Base-by-base conservation (phyloP, 2,888 invertebrate genomes). In the Eristalinus sepulchralis region DNA sequence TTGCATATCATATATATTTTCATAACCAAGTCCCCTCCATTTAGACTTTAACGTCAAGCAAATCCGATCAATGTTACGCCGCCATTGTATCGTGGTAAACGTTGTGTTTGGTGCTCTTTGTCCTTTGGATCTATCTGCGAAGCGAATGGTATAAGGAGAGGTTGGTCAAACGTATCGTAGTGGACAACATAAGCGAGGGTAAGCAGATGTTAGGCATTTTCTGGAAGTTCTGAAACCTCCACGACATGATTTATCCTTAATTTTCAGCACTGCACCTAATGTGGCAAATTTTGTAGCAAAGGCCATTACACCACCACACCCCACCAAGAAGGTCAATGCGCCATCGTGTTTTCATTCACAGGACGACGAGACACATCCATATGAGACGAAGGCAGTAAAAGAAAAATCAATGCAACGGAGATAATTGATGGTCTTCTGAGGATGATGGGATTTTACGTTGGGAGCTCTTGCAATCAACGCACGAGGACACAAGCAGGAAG, bases 391-490 rank as follows among this genome's bases (percentile, higher is more conserved):
- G 6, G 62, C 77, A 24, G 20, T 55, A 27, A 71, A n/a, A n/a
- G 39, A 0, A 76, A 68, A 34, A 59, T 82, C n/a, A 88, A 88
- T 75, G 68, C 86, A 17, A 47, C 82, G 0, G 80, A 78, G 8
- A 73, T 89, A 82, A 83, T 92, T 39, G 89, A 89, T 8, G 94
- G 94, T 13, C 94, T 96, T 89, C 94, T 97, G 86, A 94, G 95
- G 63, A 92, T 97, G 75, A 94, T 97, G 88, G 97, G 97, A 22
- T 94, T 97, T 70, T 96, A 97, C 91, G 94, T 94, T 97, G 83
- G 96, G 96, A 34, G 97, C 97, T 0, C 95, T 97, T 55, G 96
- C 97, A 11, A 94, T 97, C 17, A 97, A 97, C 91, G 96, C 96
- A 13, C 3, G 24, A 11, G 10, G 8, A n/a, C 10, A 31, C 3